A percentile compares a stretch with the other conserved stretches of the same genome.
phyloP scores from a whole-genome alignment of 1,140 invertebrate genomes.

The Monochamus saltuarius region DNA sequence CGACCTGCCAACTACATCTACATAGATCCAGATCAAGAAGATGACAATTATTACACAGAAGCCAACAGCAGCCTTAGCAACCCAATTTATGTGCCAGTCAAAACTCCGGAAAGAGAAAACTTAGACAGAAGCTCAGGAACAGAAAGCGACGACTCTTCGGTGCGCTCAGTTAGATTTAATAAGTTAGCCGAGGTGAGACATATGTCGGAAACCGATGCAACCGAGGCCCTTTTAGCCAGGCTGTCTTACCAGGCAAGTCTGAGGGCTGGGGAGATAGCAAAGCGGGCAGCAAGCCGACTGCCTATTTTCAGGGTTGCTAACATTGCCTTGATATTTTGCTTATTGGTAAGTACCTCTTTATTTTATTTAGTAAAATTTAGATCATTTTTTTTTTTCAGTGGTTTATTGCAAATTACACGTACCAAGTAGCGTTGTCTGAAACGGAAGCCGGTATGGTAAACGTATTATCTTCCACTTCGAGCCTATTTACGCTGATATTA shows the following conservation, averaged over 20 bases:
- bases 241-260: conserved; percentile 82
- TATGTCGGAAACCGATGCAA: conserved; percentile 79
- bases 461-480: conserved; percentile 81
- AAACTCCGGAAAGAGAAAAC: conserved; percentile 63
- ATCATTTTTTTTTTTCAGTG: conserved; percentile 57
- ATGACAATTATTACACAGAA: conserved; percentile 66
- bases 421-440: conserved; percentile 74
- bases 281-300: conserved; percentile 68
- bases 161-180: conserved; percentile 72
- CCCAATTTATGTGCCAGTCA: conserved; percentile 80
- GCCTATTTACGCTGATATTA: conserved; percentile 80
- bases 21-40: conserved; percentile 67
- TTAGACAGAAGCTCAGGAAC: conserved; percentile 70
- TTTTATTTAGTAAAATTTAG: background rate
- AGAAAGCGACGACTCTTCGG: conserved; percentile 79
- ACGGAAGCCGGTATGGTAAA: conserved; percentile 72
- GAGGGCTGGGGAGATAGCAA: conserved; percentile 68
- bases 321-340: conserved; percentile 74
- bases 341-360: conserved; percentile 65
- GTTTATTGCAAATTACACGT: conserved; percentile 80
- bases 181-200: conserved; percentile 83
- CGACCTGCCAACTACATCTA: conserved; percentile 67
- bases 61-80: conserved; percentile 69
- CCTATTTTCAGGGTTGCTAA: conserved; percentile 70
- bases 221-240: conserved; percentile 78